phyloP scores from a whole-genome alignment of 2,113 vertebrate species.

The Saguinus imperator region DNA sequence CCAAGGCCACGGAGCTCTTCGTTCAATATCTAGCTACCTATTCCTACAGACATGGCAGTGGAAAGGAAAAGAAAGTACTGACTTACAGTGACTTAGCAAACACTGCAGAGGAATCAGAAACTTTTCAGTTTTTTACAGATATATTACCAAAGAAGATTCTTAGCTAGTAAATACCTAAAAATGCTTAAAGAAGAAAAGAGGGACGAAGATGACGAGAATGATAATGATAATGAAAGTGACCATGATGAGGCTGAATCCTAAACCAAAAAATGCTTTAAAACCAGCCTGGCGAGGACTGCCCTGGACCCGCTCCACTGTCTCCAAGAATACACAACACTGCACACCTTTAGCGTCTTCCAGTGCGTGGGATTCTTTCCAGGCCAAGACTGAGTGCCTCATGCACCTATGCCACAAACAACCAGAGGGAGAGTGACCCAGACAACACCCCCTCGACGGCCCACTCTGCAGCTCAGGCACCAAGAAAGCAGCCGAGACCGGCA shows the following conservation, averaged over 20 bases:
- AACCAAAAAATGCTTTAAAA: background rate
- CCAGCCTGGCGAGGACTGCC: background rate
- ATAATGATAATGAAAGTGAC: conserved; percentile 37
- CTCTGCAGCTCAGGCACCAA: background rate
- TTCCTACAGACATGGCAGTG: conserved; percentile 91
- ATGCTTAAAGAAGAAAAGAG: conserved; percentile 87
- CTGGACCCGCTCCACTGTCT: background rate
- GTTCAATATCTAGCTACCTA: conserved; percentile 92
- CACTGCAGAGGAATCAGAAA: conserved; percentile 92
- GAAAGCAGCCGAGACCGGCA: background rate
- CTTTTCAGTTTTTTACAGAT: conserved; percentile 97
- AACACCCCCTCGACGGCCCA: background rate
- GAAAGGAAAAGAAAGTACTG: conserved; percentile 87
- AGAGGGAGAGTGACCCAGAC: background rate
- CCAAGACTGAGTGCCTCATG: background rate
- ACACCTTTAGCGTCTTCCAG: background rate
- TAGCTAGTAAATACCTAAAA: conserved; percentile 94
- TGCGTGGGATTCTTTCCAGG: background rate
- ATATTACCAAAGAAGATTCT: conserved; percentile 98
- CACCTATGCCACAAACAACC: fast-evolving
- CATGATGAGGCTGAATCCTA: conserved; percentile 73
- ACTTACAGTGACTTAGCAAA: conserved; percentile 93
- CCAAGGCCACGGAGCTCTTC: conserved; percentile 89
- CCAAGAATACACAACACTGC: background rate
- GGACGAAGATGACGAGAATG: conserved; percentile 80